Evolutionary conservation across 2,797 vertebrate species (phyloP).

Genomic region (Pteropus rufus): DNA sequence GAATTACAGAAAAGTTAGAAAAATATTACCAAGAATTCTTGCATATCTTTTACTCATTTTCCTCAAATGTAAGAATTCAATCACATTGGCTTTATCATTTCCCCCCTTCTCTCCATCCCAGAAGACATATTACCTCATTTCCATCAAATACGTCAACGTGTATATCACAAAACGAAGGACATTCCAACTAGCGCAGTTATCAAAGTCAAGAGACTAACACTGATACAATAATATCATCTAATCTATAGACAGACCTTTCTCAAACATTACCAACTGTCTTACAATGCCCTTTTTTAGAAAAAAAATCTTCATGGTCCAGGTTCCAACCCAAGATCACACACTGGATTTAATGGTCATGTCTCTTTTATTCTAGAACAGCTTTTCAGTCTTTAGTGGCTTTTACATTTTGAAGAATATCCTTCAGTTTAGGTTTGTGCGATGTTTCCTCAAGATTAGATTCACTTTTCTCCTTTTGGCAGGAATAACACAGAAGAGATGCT

Average conservation of each 20-base stretch:
- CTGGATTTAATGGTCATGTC: not conserved
- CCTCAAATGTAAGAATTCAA: not conserved
- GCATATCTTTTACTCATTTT: not conserved
- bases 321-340: not conserved
- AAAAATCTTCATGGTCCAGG: not conserved
- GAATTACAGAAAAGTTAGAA: not conserved
- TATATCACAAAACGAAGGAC: not conserved
- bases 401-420: not conserved
- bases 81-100: not conserved
- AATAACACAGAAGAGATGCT: not conserved
- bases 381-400: not conserved
- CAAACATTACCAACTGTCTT: not conserved
- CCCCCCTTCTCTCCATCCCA: not conserved
- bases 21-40: not conserved
- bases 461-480: not conserved
- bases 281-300: not conserved
- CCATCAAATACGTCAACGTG: not conserved
- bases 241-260: not conserved
- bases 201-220: not conserved
- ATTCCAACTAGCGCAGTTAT: not conserved
- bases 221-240: not conserved
- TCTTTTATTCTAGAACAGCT: not conserved
- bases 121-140: not conserved
- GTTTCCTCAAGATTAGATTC: not conserved
- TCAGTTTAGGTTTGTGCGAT: not conserved